A percentile compares a stretch with the other conserved stretches of the same genome.
phyloP scores from a whole-genome alignment of 2,888 invertebrate genomes.

The Ichneumoninae sp. region DNA sequence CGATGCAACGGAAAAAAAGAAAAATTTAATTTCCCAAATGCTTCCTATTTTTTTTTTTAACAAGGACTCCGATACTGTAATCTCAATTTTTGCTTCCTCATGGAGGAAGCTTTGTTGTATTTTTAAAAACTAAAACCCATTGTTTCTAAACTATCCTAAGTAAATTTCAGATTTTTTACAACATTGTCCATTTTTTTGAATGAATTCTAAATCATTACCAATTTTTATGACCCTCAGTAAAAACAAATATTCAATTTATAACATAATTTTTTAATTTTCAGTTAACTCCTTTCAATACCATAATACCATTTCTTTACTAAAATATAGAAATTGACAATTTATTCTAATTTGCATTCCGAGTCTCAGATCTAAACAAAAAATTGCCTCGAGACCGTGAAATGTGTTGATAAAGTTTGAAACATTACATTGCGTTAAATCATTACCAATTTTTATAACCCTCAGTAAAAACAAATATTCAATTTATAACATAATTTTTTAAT shows the following conservation, averaged over 20 bases:
- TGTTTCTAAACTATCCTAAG: neutral
- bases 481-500: neutral
- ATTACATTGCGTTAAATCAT: neutral
- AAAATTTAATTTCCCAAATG: too few relatives aligned
- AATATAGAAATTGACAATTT: neutral
- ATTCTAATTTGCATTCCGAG: neutral
- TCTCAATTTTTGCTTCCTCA: too few relatives aligned
- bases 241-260: neutral
- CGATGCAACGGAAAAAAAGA: neutral
- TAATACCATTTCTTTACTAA: neutral
- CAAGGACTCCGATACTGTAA: neutral
- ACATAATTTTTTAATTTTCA: neutral
- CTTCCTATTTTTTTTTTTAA: too few relatives aligned
- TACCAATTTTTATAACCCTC: too few relatives aligned
- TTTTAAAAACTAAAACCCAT: neutral
- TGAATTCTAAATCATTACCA: too few relatives aligned
- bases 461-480: neutral
- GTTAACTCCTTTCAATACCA: too few relatives aligned
- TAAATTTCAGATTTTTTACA: neutral
- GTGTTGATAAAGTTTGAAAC: neutral
- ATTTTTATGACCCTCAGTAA: too few relatives aligned
- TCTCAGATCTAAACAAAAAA: neutral
- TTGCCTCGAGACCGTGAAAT: too few relatives aligned
- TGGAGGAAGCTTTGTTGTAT: too few relatives aligned
- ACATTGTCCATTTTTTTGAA: too few relatives aligned